Conservation (phyloP, 2,797 vertebrate genomes). For the Pseudochirops cupreus region DNA sequence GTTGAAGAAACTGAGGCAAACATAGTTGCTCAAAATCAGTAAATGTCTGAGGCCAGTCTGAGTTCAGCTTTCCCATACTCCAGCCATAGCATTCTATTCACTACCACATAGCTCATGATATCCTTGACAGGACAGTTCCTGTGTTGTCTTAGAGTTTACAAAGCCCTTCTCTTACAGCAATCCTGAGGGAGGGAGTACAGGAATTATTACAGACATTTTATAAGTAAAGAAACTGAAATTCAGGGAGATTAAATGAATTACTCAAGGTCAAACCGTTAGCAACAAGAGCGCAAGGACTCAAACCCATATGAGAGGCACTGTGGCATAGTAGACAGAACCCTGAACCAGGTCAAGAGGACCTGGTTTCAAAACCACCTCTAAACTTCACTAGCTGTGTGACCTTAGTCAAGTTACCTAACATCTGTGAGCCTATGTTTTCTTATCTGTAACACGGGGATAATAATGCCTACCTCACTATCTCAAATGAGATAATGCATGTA, state of each 20-base stretch:
- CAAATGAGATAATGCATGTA: neutral
- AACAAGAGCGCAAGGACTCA: neutral
- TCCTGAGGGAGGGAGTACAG: neutral
- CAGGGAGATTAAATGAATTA: neutral
- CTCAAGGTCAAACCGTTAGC: neutral
- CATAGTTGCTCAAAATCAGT: neutral
- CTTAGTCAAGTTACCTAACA: neutral
- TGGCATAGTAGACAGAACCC: neutral
- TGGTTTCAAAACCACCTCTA: neutral
- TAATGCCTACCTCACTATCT: neutral
- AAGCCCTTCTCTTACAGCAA: neutral
- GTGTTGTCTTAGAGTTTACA: neutral
- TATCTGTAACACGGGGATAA: neutral
- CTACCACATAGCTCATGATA: neutral
- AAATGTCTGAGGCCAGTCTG: neutral
- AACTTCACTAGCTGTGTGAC: neutral
- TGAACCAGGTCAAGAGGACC: neutral
- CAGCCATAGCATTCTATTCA: neutral
- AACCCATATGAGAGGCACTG: neutral
- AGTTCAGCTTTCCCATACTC: neutral
- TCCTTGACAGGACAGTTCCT: neutral
- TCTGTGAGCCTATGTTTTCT: neutral
- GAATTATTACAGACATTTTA: neutral
- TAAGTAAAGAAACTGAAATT: neutral
- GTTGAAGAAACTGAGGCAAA: neutral